phyloP scores from a whole-genome alignment of 2,797 vertebrate species.

The Carduelis carduelis region DNA sequence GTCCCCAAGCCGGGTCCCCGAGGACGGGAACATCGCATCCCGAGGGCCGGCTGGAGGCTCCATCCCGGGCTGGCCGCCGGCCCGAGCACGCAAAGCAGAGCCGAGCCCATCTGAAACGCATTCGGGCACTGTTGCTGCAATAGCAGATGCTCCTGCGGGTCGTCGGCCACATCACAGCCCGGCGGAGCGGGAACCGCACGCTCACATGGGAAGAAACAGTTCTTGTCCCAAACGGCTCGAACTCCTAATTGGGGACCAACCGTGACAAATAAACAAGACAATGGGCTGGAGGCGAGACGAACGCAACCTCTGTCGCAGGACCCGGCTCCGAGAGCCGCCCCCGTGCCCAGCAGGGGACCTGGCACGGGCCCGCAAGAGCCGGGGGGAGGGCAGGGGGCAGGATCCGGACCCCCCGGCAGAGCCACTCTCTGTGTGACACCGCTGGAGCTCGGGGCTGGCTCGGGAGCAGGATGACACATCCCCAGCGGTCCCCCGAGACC shows the following conservation, averaged over 20 bases:
- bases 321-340: background rate
- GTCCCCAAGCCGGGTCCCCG: background rate
- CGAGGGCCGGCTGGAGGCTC: background rate
- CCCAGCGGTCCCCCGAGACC: background rate
- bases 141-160: conserved; percentile 56
- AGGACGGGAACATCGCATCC: background rate
- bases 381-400: background rate
- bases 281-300: conserved; percentile 53
- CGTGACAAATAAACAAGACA: conserved; percentile 59
- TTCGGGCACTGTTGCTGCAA: conserved; percentile 58
- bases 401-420: background rate
- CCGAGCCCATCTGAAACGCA: conserved; percentile 55
- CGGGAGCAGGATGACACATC: conserved; percentile 18
- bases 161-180: conserved; percentile 50
- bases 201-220: conserved; percentile 48
- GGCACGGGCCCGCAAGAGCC: background rate
- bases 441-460: background rate
- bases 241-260: conserved; percentile 41
- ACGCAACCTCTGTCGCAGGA: conserved; percentile 11
- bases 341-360: conserved; percentile 3
- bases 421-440: conserved; percentile 2
- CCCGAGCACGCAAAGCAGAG: conserved; percentile 8
- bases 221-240: background rate
- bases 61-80: background rate
- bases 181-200: conserved; percentile 1